Evolutionary conservation across 2,888 invertebrate genomes (phyloP), one percentile per base, ranked within the genome.

Genomic region (Drosophila neonasuta): DNA sequence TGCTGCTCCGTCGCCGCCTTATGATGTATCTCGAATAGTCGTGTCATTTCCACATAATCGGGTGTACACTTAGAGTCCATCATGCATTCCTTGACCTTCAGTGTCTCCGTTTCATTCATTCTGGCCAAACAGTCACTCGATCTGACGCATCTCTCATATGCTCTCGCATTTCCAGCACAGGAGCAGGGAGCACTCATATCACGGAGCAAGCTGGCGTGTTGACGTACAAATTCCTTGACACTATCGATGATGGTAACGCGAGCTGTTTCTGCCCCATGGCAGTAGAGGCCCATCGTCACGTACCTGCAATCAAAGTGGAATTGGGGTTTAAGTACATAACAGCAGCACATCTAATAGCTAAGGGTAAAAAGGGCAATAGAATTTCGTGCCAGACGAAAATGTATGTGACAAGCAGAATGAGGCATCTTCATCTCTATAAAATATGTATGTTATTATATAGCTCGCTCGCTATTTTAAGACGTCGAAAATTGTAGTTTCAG

Each of bases 211-310:
- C 68, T 55, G 1, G 77, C 75, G 63, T 91, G 82, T 49, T 88
- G 87, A 30, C 85, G 85, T 0, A 91, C 86, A 60, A 91, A 91
- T 32, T 90, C 89, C 71, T 91, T 91, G 9, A 91, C 90, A 60
- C 90, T 91, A 56, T 90, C 90, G 20, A 90, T 90, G 34, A 89
- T 88, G 34, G 88, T 86, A 2, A 86, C 84, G 2, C 88, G 83
- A 2, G 90, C 92, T 86, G 83, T 93, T 91, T 57, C 91, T 0
- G 92, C 91, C 1, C 92, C 92, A 34, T 93, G 92, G 79, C 96
- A 96, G 86, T 94, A 95, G 52, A 96, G 91, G 49, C 93, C 93
- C 70, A 97, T 91, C 1, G 95, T 94, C 15, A 96, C 89, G 91
- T 95, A 80, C 80, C 80, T 80, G 9, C 6, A 46, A 39, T 34